Percentiles rank a stretch among this genome's conserved stretches.
Conservation (phyloP, 2,113 vertebrate species). For the Spea bombifrons region DNA sequence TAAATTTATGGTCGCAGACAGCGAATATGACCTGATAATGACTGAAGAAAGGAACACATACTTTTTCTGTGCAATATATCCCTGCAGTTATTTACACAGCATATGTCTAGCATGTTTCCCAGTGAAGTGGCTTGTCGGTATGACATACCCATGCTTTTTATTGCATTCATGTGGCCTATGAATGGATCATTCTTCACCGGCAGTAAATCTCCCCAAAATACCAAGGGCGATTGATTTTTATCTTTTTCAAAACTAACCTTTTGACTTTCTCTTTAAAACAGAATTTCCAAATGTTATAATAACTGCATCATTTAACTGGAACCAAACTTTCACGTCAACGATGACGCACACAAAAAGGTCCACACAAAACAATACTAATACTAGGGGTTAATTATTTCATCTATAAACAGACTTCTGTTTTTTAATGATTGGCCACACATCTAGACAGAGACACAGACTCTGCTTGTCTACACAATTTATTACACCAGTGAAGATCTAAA, state of each 20-base stretch:
- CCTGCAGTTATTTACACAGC: slow-evolving; percentile 5
- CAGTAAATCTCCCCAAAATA: slow-evolving; percentile 1
- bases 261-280: neutral
- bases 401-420: neutral
- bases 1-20: slow-evolving; percentile 6
- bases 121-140: neutral
- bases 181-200: neutral
- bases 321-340: neutral
- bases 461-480: neutral
- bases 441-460: neutral
- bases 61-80: neutral
- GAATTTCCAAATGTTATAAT: neutral
- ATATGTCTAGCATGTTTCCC: neutral
- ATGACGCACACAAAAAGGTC: too few species aligned
- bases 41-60: neutral
- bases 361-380: neutral
- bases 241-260: neutral
- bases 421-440: neutral
- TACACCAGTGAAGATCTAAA: neutral
- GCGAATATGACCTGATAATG: slow-evolving; percentile 12
- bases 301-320: neutral
- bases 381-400: neutral
- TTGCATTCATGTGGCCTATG: neutral
- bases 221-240: neutral
- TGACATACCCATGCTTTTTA: neutral